Evolutionary conservation across 2,113 vertebrate genomes (phyloP), one percentile per base, ranked within the genome.

Genomic region (Cervus canadensis): DNA sequence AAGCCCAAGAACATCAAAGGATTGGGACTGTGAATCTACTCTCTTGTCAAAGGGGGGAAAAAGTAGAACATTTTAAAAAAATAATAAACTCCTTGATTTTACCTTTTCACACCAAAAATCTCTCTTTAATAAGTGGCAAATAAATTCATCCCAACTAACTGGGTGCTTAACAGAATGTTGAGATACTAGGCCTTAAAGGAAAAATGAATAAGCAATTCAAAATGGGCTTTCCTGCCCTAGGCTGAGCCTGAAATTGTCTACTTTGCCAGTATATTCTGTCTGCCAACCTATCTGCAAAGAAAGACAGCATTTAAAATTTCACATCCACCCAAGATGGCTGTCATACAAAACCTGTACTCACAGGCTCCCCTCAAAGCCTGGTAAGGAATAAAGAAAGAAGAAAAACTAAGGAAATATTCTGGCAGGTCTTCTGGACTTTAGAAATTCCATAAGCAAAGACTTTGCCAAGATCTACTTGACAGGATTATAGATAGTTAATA

Each of bases 261-360:
- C n/a, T 87, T 87, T 94, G 57, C 90, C 97, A 97, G 33, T 67
- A 15, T 23, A 64, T 87, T 93, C 94, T 54, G 67, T 43, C 81
- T 93, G 94, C 93, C 96, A 98, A 78, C 26, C 50, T 93, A 97
- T 93, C 96, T 95, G 86, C 94, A 95, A 95, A 98, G 91, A 98
- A 98, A 98, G 93, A 60, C 11, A 28, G 57, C 52, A 94, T 97
- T 98, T 93, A 96, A 87, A 85, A 84, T 28, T 88, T 96, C 59
- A 48, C 26, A 54, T 94, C 81, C 59, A 88, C 87, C 91, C 59
- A 57, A 56, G 82, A 83, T 64, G 90, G 52, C 87, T 93, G 26
- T n/a, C 21, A 6, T 89, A 95, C 71, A 97, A 96, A 94, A 92
- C 60, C 92, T 92, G 95, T 48, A 82, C 59, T 71, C 74, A 36